Percentiles rank a stretch among this genome's conserved stretches.
Conservation (phyloP, 2,113 vertebrate species). For the Megaceryle maxima region DNA sequence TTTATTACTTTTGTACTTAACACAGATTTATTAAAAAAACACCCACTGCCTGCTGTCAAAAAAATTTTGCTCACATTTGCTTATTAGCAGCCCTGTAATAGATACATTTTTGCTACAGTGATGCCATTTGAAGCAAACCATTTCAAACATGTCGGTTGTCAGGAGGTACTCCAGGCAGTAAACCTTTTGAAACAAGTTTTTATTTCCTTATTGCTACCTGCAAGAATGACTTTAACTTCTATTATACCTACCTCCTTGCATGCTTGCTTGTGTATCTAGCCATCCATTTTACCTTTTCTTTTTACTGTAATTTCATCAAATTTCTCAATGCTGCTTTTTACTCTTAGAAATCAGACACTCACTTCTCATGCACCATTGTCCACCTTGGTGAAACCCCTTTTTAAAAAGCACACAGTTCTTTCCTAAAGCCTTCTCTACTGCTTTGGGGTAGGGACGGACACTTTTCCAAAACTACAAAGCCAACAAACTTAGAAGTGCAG, state of each 20-base stretch:
- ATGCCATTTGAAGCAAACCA: not conserved
- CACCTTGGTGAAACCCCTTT: not conserved
- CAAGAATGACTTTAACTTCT: not conserved
- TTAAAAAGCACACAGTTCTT: not conserved
- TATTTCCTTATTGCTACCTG: not conserved
- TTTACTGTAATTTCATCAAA: not conserved
- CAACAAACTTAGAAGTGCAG: not conserved
- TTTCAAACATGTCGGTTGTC: not conserved
- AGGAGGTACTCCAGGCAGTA: not conserved
- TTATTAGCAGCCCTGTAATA: constrained; percentile 13
- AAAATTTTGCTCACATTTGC: not conserved
- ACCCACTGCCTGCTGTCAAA: not conserved
- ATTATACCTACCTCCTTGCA: not conserved
- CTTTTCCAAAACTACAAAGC: not conserved
- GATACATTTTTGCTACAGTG: not conserved
- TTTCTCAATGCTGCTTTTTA: not conserved
- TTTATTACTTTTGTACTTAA: constrained; percentile 17
- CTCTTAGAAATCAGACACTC: not conserved
- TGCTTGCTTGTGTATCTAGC: not conserved
- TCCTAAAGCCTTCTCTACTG: not conserved
- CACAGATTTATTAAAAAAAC: constrained; percentile 32
- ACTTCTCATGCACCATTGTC: not conserved
- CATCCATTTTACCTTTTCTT: not conserved
- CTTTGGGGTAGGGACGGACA: not conserved
- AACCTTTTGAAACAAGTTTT: constrained; percentile 1